A percentile compares a stretch with the other conserved stretches of the same genome.
phyloP scores from a whole-genome alignment of 2,888 invertebrate species.

The Myathropa florea region DNA sequence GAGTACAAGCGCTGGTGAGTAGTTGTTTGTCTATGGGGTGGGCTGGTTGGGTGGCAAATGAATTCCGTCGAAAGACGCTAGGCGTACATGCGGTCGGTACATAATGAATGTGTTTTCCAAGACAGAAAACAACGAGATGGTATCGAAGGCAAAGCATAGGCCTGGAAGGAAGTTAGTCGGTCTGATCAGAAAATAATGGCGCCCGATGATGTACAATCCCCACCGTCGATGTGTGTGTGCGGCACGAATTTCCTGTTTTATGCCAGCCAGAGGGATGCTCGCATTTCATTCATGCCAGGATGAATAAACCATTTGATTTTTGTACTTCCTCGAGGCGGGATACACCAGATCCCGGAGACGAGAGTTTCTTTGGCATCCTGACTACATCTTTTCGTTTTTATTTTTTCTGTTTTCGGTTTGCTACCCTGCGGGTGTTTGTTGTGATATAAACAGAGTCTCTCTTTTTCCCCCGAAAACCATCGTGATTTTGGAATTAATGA shows the following conservation, averaged over 20 bases:
- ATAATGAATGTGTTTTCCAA: background rate
- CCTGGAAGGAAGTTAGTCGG: background rate
- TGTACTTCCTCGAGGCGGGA: conserved; percentile 20
- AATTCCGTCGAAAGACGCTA: background rate
- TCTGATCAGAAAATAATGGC: conserved; percentile 27
- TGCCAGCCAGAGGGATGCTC: conserved; percentile 6
- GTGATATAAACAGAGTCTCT: background rate
- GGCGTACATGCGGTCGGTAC: background rate
- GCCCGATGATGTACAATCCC: conserved; percentile 7
- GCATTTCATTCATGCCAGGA: conserved; percentile 20
- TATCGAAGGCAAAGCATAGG: background rate
- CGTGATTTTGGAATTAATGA: conserved; percentile 32
- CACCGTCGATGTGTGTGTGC: background rate
- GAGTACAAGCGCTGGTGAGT: conserved; percentile 30
- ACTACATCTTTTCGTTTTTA: background rate
- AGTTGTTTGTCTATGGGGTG: conserved; percentile 30
- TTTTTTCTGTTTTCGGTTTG: conserved; percentile 1
- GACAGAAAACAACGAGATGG: background rate
- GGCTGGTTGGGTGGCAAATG: background rate
- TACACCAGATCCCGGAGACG: background rate
- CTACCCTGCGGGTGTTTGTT: conserved; percentile 21
- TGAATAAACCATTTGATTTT: conserved; percentile 50
- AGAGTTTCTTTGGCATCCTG: background rate
- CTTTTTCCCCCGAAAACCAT: background rate
- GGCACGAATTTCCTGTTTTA: conserved; percentile 1